phyloP scores from a whole-genome alignment of 2,797 vertebrate genomes.

The Danio aesculapii region DNA sequence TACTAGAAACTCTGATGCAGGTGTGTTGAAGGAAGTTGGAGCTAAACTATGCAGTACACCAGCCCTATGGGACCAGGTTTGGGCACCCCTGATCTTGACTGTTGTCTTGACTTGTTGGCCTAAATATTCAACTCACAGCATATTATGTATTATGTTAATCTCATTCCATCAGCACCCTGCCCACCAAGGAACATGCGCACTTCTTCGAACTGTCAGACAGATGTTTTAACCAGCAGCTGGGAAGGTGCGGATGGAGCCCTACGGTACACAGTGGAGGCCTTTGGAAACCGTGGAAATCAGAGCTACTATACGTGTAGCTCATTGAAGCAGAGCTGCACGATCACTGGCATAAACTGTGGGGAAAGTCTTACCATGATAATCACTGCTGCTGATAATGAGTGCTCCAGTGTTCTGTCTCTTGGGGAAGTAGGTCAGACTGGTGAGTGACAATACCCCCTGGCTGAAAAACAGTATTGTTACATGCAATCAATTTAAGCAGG shows the following conservation, averaged over 20 bases:
- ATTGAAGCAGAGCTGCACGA: conserved; percentile 74
- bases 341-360: conserved; percentile 75
- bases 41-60: too few relatives aligned
- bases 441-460: conserved; percentile 59
- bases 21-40: too few relatives aligned
- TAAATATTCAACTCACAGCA: background rate
- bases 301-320: conserved; percentile 77
- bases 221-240: conserved; percentile 77
- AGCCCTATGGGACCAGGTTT: too few relatives aligned
- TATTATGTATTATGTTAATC: background rate
- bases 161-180: conserved; percentile 77
- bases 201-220: conserved; percentile 64
- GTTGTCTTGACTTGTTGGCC: background rate
- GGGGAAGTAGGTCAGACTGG: conserved; percentile 73
- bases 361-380: conserved; percentile 75
- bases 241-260: conserved; percentile 73
- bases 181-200: conserved; percentile 74
- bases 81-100: too few relatives aligned
- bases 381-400: conserved; percentile 76
- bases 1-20: too few relatives aligned
- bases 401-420: conserved; percentile 69
- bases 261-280: conserved; percentile 72
- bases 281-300: conserved; percentile 68
- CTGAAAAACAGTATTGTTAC: background rate
- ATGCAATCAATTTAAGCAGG: background rate